Conservation (phyloP, 2,797 vertebrate genomes). For the Spinibarbus caldwelli region DNA sequence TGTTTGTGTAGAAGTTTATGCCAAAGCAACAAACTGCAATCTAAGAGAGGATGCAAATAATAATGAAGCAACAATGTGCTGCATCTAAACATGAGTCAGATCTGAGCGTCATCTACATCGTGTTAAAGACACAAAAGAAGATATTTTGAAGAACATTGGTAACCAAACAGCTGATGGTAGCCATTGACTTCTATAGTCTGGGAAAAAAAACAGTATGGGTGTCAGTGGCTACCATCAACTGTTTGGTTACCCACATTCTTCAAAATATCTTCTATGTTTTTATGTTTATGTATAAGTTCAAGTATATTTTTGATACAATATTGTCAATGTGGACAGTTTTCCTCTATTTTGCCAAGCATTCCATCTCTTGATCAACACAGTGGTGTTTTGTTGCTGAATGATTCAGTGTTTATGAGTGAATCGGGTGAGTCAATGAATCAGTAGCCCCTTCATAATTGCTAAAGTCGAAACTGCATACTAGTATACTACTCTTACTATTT, state of each 20-base stretch:
- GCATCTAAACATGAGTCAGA: background rate
- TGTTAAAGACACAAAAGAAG: background rate
- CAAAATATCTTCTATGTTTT: background rate
- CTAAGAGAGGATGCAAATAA: background rate
- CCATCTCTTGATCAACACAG: no score
- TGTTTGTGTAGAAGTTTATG: background rate
- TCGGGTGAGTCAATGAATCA: no score
- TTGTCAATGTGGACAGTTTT: no score
- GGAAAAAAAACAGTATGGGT: background rate
- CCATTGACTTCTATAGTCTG: background rate
- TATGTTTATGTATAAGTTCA: no score
- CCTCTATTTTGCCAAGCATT: no score
- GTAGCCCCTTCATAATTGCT: no score
- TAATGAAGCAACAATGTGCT: background rate
- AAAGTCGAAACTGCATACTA: background rate
- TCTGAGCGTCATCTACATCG: background rate
- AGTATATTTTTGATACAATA: no score
- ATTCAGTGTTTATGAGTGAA: no score
- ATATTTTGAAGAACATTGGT: background rate
- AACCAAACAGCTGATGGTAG: background rate
- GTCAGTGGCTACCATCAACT: background rate
- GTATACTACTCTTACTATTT: background rate
- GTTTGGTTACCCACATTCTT: background rate
- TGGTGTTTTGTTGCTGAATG: no score
- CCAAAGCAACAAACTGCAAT: background rate